Evolutionary conservation across 2,113 vertebrate genomes (phyloP).

Genomic region (Amblyornis subalaris): DNA sequence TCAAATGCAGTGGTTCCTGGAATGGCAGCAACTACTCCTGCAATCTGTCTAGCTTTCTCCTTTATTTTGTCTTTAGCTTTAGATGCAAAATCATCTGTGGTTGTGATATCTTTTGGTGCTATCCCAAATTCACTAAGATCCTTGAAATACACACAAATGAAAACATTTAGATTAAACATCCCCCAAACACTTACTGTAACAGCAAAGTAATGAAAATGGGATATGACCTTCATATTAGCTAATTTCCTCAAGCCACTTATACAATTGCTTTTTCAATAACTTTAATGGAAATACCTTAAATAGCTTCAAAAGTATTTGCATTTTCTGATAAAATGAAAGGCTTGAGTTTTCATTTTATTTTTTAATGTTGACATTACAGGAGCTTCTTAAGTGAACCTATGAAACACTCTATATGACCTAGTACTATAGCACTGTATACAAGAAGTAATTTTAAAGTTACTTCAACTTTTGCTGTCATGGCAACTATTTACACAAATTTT

Average conservation of each 20-base stretch:
- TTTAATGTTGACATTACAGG: not conserved
- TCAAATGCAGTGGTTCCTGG: slow-evolving; percentile 88
- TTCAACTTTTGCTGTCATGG: not conserved
- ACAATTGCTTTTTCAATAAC: not conserved
- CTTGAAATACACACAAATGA: slow-evolving; percentile 57
- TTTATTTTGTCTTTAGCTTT: slow-evolving; percentile 76
- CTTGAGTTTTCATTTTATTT: not conserved
- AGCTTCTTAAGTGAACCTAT: not conserved
- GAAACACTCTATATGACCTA: not conserved
- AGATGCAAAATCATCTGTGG: slow-evolving; percentile 87
- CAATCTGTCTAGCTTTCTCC: slow-evolving; percentile 84
- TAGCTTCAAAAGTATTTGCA: not conserved
- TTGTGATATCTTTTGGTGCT: slow-evolving; percentile 86
- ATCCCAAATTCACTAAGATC: slow-evolving; percentile 95
- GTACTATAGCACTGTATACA: not conserved
- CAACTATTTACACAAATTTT: not conserved
- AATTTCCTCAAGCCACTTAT: not conserved
- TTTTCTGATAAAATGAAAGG: not conserved
- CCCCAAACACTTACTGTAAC: not conserved
- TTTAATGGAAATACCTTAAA: not conserved
- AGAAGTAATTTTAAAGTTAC: not conserved
- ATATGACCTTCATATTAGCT: not conserved
- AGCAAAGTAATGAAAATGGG: not conserved
- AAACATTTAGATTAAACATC: not conserved
- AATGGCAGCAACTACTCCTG: slow-evolving; percentile 78